Base-by-base conservation (phyloP, 2,888 invertebrate genomes). In the Prosapia bicincta region DNA sequence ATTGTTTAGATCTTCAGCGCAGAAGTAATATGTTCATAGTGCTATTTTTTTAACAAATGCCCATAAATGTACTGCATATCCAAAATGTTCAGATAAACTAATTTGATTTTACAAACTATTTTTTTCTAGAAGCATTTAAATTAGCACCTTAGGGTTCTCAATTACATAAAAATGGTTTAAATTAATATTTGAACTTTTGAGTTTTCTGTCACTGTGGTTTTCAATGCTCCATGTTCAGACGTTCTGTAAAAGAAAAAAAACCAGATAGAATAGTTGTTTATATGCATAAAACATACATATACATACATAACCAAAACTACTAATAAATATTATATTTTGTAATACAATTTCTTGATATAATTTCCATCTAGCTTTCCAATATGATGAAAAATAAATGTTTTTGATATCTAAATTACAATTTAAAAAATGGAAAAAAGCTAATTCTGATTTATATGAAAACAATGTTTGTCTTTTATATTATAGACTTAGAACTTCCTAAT, bases 191-290 rank as follows among this genome's bases (percentile, higher is more conserved):
- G 2, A 38, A 38, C 10, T 54, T 5, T 20, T 10, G 3, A n/a
- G 54, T 54, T 54, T 54, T n/a, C 54, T 20, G 54, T 13, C 54
- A 20, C 9, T 54, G 20, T 26, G 70, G 23, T 1, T 3, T 20
- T 71, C 28, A 71, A 28, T 71, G 71, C 23, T 71, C 71, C 26
- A 24, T 23, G 23, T 71, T 71, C 0, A 71, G 71, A 6, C 71
- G 71, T 71, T 71, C 71, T 71, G 71, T 6, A 71, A 71, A 65
- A 71, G 20, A 65, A 65, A 1, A 43, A 54, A 20, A 7, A 26
- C 20, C 15, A 6, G 6, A 30, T 30, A 6, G 5, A 30, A 30
- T 9, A 30, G 5, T 30, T 30, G 9, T 30, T 30, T 30, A 6
- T 5, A 6, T 30, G 30, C n/a, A n/a, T n/a, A n/a, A n/a, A n/a